phyloP scores from a whole-genome alignment of 2,113 vertebrate genomes.

The Nothoprocta perdicaria region DNA sequence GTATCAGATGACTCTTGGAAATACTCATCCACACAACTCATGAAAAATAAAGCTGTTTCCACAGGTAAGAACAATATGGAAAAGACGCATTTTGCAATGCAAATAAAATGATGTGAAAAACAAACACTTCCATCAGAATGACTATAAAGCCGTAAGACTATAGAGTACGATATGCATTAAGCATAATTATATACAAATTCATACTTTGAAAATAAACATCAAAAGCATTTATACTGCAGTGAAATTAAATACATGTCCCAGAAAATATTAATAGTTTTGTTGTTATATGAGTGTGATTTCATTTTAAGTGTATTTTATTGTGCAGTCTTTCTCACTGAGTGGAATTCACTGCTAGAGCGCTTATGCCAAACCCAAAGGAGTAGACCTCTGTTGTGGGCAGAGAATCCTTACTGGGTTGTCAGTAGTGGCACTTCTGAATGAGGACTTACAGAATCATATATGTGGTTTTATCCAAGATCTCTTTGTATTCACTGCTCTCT shows the following conservation, averaged over 20 bases:
- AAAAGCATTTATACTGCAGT: conserved; percentile 56
- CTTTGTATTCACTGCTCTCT: background rate
- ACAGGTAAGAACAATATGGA: conserved; percentile 33
- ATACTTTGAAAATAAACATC: conserved; percentile 65
- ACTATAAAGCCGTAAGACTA: conserved; percentile 26
- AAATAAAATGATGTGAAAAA: conserved; percentile 26
- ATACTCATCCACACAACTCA: background rate
- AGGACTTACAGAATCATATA: background rate
- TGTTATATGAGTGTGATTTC: background rate
- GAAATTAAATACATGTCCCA: conserved; percentile 57
- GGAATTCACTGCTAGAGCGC: background rate
- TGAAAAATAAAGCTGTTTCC: conserved; percentile 21
- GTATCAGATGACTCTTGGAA: conserved; percentile 26
- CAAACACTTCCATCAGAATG: conserved; percentile 40
- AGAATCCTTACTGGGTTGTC: background rate
- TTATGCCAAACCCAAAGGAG: background rate
- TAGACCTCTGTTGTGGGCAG: background rate
- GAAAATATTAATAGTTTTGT: conserved; percentile 60
- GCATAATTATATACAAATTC: conserved; percentile 61
- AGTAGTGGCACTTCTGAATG: background rate
- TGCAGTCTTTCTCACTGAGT: background rate
- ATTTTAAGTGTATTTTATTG: conserved; percentile 20
- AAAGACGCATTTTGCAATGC: conserved; percentile 56
- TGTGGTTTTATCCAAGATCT: background rate
- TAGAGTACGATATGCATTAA: conserved; percentile 36